Evolutionary conservation across 2,888 invertebrate species (phyloP), one percentile per base, ranked within the genome.

Genomic region (Neria commutata): DNA sequence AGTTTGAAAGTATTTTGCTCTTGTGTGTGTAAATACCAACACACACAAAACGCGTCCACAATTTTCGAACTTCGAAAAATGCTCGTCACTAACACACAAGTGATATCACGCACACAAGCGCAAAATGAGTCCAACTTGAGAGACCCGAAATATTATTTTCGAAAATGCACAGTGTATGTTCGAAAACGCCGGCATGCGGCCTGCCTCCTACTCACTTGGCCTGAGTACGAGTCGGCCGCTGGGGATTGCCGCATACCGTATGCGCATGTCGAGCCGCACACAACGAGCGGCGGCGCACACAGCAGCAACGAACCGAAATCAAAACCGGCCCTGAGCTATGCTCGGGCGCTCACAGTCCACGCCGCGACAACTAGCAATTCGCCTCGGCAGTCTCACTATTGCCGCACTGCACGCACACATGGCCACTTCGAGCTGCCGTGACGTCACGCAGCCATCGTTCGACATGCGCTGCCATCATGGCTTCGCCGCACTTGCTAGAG

Each of bases 21-120:
- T 50, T 47, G 52, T 58, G 71, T 55, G 45, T 60, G 14, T 3
- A n/a, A 55, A 54, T 45, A 60, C 60, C 3, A 34, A 54, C 50
- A 67, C 61, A 54, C 63, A 56, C 57, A 65, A 65, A 42, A 17
- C 17, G n/a, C 6, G 5, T 21, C 6, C 4, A 14, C 14, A 21
- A 10, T 40, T 45, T 54, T 67, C 33, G 55, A 68, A 56, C 33
- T 69, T 75, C 73, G 70, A 67, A 75, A 71, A 74, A 68, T 70
- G 37, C 46, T 25, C 40, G 16, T 17, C 42, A 42, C 42, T 21
- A 42, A 3, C 14, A 42, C n/a, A n/a, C 42, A 42, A 3, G 37
- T 37, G 21, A n/a, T n/a, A n/a, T 5, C 21, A 42, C 42, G 3
- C 17, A 42, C 21, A 42, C 42, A 8, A 42, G 5, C 21, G 21